These are phyloP conservation scores for Petrocephalus sullivani DNA, from an alignment of 2,797 vertebrate genomes.

Conservation along the genomic window DNA sequence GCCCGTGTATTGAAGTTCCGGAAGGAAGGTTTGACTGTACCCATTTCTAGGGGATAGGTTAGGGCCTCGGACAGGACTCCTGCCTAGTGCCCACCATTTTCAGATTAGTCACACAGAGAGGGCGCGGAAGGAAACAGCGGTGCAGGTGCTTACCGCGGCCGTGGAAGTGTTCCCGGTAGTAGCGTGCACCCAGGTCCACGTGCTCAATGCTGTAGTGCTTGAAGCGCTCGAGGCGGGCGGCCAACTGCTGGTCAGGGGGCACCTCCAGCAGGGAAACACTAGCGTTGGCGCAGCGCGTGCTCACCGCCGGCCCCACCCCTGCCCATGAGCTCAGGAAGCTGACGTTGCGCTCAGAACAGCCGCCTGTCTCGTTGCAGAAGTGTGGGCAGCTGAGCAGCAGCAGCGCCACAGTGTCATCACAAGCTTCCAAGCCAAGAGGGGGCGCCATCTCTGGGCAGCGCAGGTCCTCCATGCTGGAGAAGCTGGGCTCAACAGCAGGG, in stretches of 20 bases:
- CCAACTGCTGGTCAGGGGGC: conserved; percentile 66
- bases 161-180: conserved; percentile 83
- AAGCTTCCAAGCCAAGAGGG: conserved; percentile 48
- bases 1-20: too few relatives aligned
- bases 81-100: background rate
- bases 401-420: conserved; percentile 54
- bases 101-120: background rate
- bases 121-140: background rate
- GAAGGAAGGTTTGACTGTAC: background rate
- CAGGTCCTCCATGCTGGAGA: conserved; percentile 76
- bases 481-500: conserved; percentile 62
- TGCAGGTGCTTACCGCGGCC: conserved; percentile 70
- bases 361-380: conserved; percentile 87
- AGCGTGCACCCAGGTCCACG: conserved; percentile 79
- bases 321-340: conserved; percentile 74
- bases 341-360: conserved; percentile 73
- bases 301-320: conserved; percentile 50
- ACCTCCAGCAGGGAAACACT: conserved; percentile 80
- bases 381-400: conserved; percentile 88
- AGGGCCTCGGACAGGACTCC: background rate
- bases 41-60: background rate
- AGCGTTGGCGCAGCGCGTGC: conserved; percentile 73
- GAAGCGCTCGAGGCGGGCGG: conserved; percentile 59
- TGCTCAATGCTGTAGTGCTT: conserved; percentile 83
- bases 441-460: conserved; percentile 57